Percentiles rank a stretch among this genome's conserved stretches.
Conservation (phyloP, 2,797 vertebrate species). For the Galagoides demidoff region DNA sequence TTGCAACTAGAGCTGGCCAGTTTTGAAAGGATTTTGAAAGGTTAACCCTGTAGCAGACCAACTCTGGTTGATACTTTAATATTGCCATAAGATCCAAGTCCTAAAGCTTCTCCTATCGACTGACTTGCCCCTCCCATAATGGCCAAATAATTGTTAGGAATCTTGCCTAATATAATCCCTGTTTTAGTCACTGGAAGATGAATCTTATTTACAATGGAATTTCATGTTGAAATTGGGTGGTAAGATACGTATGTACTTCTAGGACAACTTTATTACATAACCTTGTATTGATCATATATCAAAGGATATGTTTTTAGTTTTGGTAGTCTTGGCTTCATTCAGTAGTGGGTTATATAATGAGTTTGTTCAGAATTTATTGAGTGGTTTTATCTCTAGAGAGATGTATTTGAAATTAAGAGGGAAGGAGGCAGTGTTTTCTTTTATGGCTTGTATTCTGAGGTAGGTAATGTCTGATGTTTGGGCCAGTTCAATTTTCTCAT, state of each 20-base stretch:
- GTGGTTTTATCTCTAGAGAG: slow-evolving; percentile 49
- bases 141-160: slow-evolving; percentile 21
- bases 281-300: slow-evolving; percentile 63
- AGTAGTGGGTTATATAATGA: background rate
- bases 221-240: slow-evolving; percentile 47
- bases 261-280: slow-evolving; percentile 43
- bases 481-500: slow-evolving; percentile 3
- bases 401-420: slow-evolving; percentile 57
- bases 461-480: background rate
- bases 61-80: slow-evolving; percentile 30
- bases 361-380: slow-evolving; percentile 1
- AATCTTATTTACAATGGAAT: slow-evolving; percentile 55
- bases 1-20: slow-evolving; percentile 44
- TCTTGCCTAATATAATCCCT: background rate
- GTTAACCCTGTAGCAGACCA: slow-evolving; percentile 58
- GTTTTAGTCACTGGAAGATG: slow-evolving; percentile 43
- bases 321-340: background rate
- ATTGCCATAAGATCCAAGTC: background rate
- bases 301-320: slow-evolving; percentile 31
- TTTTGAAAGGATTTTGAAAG: slow-evolving; percentile 49
- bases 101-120: slow-evolving; percentile 6
- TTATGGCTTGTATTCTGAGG: slow-evolving; percentile 30
- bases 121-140: background rate
- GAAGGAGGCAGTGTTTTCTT: slow-evolving; percentile 15
- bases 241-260: slow-evolving; percentile 16